Conservation (phyloP, 2,113 vertebrate genomes). For the Campylorhamphus procurvoides region DNA sequence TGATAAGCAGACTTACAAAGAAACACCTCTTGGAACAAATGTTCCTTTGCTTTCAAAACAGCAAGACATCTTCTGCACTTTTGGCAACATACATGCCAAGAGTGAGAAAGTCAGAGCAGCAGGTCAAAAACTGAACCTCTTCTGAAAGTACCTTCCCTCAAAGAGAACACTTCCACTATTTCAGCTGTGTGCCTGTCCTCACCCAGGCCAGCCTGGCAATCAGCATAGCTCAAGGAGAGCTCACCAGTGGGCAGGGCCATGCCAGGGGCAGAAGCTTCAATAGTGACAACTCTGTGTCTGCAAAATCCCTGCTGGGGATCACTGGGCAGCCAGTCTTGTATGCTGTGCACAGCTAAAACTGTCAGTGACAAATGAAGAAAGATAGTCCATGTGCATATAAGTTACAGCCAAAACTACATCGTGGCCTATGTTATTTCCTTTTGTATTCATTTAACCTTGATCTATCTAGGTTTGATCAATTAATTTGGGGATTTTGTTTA, state of each 20-base stretch:
- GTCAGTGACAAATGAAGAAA: not conserved
- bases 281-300: not conserved
- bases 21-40: not conserved
- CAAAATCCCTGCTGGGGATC: not conserved
- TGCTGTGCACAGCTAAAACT: accelerated
- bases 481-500: not conserved
- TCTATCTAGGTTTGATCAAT: not conserved
- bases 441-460: not conserved
- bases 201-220: not conserved
- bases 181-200: not conserved
- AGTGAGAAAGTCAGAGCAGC: not conserved
- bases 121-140: not conserved
- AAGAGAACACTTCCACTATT: not conserved
- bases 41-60: not conserved
- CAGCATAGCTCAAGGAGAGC: accelerated
- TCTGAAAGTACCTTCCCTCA: not conserved
- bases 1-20: not conserved
- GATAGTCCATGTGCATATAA: accelerated
- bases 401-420: not conserved
- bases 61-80: not conserved
- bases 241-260: not conserved
- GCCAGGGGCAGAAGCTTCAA: not conserved
- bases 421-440: not conserved
- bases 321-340: accelerated
- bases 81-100: not conserved